Conservation (phyloP, 2,888 invertebrate genomes). For the Andrena fulva region DNA sequence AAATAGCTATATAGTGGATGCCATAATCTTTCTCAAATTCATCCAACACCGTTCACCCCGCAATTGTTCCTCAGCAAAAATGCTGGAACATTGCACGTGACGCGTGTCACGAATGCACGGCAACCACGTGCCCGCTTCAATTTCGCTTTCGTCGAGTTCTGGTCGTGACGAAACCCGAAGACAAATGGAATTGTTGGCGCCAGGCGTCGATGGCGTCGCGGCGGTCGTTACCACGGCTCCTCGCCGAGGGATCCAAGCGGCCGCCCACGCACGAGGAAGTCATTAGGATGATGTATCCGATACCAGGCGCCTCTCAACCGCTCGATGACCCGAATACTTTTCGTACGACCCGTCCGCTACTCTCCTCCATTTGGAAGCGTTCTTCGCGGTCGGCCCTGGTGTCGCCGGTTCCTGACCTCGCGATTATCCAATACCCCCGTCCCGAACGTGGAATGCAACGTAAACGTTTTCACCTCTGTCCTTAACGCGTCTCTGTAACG, state of each 20-base stretch:
- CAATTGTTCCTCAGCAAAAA: too few species aligned
- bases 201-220: slow-evolving; percentile 20
- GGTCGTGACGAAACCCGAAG: slow-evolving; percentile 5
- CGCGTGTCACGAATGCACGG: background rate
- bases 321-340: slow-evolving; percentile 67
- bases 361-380: slow-evolving; percentile 33
- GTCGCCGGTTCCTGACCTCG: slow-evolving; percentile 47
- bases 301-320: slow-evolving; percentile 52
- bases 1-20: too few species aligned
- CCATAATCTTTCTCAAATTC: too few species aligned
- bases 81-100: background rate
- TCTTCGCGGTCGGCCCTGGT: slow-evolving; percentile 6
- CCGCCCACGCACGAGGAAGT: slow-evolving; percentile 71
- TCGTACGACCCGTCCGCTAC: slow-evolving; percentile 37
- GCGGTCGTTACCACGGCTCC: slow-evolving; percentile 27
- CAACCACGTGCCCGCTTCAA: background rate
- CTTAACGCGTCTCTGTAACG: slow-evolving; percentile 33
- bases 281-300: slow-evolving; percentile 73
- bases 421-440: slow-evolving; percentile 66
- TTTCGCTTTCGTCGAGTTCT: background rate
- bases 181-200: slow-evolving; percentile 31
- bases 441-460: slow-evolving; percentile 51
- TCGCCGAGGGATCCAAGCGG: slow-evolving; percentile 57
- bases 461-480: slow-evolving; percentile 64
- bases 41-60: too few species aligned